Percentiles rank a stretch among this genome's conserved stretches.
These are phyloP conservation scores for Tringa solitaria DNA, from an alignment of 2,113 vertebrate genomes.

Conservation along the genomic window DNA sequence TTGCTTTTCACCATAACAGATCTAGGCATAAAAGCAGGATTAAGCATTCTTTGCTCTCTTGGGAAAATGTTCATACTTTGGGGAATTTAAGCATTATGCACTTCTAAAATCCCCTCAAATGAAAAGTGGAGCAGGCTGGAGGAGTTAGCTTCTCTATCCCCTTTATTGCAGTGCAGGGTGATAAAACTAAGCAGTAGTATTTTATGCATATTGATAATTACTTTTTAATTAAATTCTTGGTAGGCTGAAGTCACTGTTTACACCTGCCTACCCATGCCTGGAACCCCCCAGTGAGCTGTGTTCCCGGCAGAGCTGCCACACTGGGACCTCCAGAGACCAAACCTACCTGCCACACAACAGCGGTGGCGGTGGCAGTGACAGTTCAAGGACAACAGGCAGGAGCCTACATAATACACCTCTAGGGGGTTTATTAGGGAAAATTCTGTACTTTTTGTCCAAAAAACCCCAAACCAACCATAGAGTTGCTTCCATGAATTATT, in stretches of 20 bases:
- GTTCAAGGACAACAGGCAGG: background rate
- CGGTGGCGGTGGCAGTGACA: background rate
- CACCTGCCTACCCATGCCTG: background rate
- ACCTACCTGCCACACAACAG: background rate
- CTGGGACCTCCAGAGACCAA: background rate
- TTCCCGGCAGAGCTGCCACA: background rate
- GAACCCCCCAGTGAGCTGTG: background rate
- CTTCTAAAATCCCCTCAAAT: slow-evolving; percentile 9
- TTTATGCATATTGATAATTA: slow-evolving; percentile 2
- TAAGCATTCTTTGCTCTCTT: slow-evolving; percentile 47
- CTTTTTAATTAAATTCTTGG: slow-evolving; percentile 51
- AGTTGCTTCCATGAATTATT: background rate
- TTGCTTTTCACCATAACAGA: background rate
- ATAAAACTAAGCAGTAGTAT: background rate
- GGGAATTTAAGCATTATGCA: slow-evolving; percentile 32
- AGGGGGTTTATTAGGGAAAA: background rate
- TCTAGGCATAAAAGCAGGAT: slow-evolving; percentile 13
- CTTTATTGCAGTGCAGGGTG: background rate
- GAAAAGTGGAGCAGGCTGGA: background rate
- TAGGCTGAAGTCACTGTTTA: background rate
- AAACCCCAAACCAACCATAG: background rate
- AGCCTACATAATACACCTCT: background rate
- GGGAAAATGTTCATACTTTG: slow-evolving; percentile 25
- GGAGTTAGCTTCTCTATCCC: background rate
- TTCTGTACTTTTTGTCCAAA: background rate